Percentiles rank a stretch among this genome's conserved stretches.
Evolutionary conservation across 2,888 invertebrate genomes (phyloP).

Genomic region (Neoscelio sp.): DNA sequence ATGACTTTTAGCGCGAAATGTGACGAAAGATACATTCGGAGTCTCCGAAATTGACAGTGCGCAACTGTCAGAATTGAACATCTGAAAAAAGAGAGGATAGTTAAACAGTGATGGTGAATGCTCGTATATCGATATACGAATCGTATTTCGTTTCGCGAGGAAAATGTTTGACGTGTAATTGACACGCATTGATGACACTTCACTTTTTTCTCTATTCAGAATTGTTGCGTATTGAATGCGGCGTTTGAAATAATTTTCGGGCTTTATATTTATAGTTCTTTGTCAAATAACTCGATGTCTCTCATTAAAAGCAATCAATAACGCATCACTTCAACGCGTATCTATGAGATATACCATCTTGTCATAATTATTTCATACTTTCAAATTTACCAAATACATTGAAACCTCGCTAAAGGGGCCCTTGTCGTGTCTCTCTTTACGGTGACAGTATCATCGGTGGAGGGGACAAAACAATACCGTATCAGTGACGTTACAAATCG

Average conservation of each 20-base stretch:
- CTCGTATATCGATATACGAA: neutral
- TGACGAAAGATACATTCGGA: neutral
- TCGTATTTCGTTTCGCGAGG: slow-evolving; percentile 1
- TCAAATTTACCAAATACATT: too few relatives aligned
- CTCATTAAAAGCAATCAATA: too few relatives aligned
- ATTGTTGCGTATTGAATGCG: neutral
- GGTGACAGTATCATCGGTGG: too few relatives aligned
- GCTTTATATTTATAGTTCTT: slow-evolving; percentile 1
- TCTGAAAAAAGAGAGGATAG: slow-evolving; percentile 2
- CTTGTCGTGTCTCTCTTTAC: too few relatives aligned
- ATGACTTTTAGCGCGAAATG: neutral
- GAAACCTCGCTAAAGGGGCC: too few relatives aligned
- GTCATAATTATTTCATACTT: too few relatives aligned
- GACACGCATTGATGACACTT: slow-evolving; percentile 31
- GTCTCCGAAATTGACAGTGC: neutral
- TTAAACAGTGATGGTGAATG: slow-evolving; percentile 3
- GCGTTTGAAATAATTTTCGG: slow-evolving; percentile 17
- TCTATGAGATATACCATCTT: too few relatives aligned
- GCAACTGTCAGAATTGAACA: slow-evolving; percentile 2
- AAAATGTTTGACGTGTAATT: slow-evolving; percentile 31
- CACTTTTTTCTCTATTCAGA: slow-evolving; percentile 7
- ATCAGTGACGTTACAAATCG: too few relatives aligned
- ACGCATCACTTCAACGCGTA: too few relatives aligned
- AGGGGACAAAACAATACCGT: too few relatives aligned
- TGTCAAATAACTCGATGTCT: neutral